Base-by-base conservation (phyloP, 2,113 vertebrate genomes). In the Sakesphorus luctuosus region DNA sequence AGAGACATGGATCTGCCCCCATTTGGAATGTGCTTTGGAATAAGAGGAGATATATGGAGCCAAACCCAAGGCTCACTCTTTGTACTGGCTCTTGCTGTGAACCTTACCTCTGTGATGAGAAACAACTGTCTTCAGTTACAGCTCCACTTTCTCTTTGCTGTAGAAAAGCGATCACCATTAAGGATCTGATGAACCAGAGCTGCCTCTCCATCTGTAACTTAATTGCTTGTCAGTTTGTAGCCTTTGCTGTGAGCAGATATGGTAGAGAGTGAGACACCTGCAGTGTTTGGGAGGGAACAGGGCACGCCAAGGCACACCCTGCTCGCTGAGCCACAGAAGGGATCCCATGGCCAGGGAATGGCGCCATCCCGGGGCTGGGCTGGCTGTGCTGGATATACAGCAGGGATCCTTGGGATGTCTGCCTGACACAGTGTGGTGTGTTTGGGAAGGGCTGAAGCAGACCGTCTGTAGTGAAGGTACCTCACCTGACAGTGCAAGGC, bases 241-340 rank as follows among this genome's bases (percentile, higher is more conserved):
- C 50, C 63, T 66, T 79, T 2, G 2, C 33, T 63, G 10, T 7
- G 56, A 88, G 44, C 2, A 1, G 8, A 2, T 29, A 13, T 31
- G 53, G 40, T 50, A 68, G 62, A 44, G 26, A 50, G 67, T 26
- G 31, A 79, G 56, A 18, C 13, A 17, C 28, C 28, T 65, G 35
- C 26, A 18, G 23, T 15, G n/a, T 28, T 47, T 14, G 2, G 28
- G 56, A 31, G 52, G 13, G 58, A n/a, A 11, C 7, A 28, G 75
- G 26, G 29, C n/a, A 20, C 18, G 69, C 28, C 73, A 25, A 1
- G 0, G 4, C 12, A 28, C n/a, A 13, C 31, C 20, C 29, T 61
- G 25, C 36, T 65, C 0, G 0, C 19, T 46, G 86, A 2, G 47
- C 44, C 26, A 1, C 1, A 18, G 25, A 47, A 17, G 11, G 10